Evolutionary conservation across 2,113 vertebrate genomes (phyloP), one percentile per base, ranked within the genome.

Genomic region (Oenanthe oenanthe): DNA sequence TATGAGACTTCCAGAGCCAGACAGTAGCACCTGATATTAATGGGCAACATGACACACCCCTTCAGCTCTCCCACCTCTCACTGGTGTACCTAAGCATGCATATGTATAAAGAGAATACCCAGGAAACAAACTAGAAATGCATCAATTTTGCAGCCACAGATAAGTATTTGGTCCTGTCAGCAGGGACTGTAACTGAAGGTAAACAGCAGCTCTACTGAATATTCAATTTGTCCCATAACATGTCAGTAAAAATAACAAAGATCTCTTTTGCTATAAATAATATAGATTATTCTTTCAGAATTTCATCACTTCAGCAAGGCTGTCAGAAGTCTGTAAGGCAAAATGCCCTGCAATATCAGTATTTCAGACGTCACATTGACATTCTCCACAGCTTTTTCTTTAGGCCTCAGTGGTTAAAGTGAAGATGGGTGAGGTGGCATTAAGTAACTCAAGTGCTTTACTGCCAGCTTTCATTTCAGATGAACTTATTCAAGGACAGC

Each of bases 231-330:
- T 94, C 48, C 47, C 75, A 73, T 48, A 94, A 50, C 36, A 21
- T 43, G 15, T 62, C 78, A 89, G 60, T 74, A 92, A 86, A 94
- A 92, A 87, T 54, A 95, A 71, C 32, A 85, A 71, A 95, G 62
- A 38, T 80, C 3, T 78, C 76, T 95, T 96, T 92, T 93, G 48
- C 61, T 62, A 29, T 92, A 88, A 96, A 93, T 96, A 96, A 93
- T 85, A 88, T 14, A 97, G 63, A 89, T 91, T 87, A 92, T 50
- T 84, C 25, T 68, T 83, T 83, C 85, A 80, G 87, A 97, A 95
- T 95, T 89, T 75, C n/a, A 6, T 85, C 91, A 75, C 56, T 78
- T 85, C 58, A 51, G 20, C 70, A 63, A 70, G 53, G 45, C 34
- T 92, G 94, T 94, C 78, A 94, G 71, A 77, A 72, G 21, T 31